Evolutionary conservation across 2,888 invertebrate genomes (phyloP).

Genomic region (Vesta saturnalis): DNA sequence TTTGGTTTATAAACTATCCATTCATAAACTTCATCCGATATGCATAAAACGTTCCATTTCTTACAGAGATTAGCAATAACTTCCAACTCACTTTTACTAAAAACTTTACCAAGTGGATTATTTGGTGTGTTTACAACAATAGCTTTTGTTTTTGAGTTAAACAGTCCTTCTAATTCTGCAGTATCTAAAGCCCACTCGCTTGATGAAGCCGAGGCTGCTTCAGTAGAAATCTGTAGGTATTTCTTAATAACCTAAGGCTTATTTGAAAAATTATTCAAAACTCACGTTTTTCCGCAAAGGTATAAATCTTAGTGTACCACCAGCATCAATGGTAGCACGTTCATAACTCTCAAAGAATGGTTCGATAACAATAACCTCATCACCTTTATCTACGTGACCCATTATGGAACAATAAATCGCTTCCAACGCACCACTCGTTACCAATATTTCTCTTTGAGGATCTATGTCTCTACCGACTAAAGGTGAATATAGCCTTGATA

Average conservation of each 20-base stretch:
- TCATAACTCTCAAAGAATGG: conserved; percentile 99
- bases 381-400: conserved; percentile 87
- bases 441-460: conserved; percentile 85
- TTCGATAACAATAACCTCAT: conserved; percentile 96
- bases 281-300: conserved; percentile 80
- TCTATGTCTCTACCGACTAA: conserved; percentile 81
- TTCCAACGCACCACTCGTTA: conserved; percentile 95
- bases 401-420: conserved; percentile 85
- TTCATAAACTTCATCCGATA: conserved; percentile 98
- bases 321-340: conserved; percentile 90
- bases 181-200: conserved; percentile 92
- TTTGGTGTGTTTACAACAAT: conserved; percentile 98
- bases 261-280: conserved; percentile 32
- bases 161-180: conserved; percentile 79
- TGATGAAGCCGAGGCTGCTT: conserved; percentile 67
- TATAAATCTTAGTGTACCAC: conserved; percentile 88
- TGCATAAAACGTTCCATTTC: conserved; percentile 90
- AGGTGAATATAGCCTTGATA: conserved; percentile 86
- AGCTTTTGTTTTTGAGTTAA: conserved; percentile 90
- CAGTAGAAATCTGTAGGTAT: neutral
- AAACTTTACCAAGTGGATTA: conserved; percentile 96
- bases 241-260: neutral
- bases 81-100: conserved; percentile 73
- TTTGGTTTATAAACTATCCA: conserved; percentile 91
- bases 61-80: conserved; percentile 88